A percentile compares a stretch with the other conserved stretches of the same genome.
These are phyloP conservation scores for Spilarctia lutea DNA, from an alignment of 2,888 invertebrate species.

Conservation along the genomic window DNA sequence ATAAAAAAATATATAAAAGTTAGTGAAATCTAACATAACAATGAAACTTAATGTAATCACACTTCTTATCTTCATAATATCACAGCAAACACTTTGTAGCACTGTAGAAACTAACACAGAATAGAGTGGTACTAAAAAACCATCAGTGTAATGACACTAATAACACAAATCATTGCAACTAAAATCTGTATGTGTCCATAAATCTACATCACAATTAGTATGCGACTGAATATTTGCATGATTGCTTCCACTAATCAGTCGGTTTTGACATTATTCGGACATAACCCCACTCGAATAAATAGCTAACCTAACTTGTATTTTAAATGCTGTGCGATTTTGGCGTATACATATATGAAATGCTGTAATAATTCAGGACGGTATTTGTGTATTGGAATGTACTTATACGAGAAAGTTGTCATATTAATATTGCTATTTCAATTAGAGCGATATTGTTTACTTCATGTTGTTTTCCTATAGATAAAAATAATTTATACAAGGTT, in stretches of 20 bases:
- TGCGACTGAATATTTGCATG: slow-evolving; percentile 55
- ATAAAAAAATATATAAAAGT: too few species aligned
- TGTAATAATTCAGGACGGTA: neutral
- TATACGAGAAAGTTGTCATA: too few species aligned
- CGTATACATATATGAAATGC: neutral
- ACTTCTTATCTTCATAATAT: neutral
- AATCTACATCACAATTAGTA: slow-evolving; percentile 54
- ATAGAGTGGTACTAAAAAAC: slow-evolving; percentile 9
- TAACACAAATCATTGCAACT: slow-evolving; percentile 13
- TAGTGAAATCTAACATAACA: neutral
- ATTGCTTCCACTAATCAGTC: slow-evolving; percentile 58
- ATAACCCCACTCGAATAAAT: slow-evolving; percentile 46
- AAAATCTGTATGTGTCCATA: slow-evolving; percentile 36
- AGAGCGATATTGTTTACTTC: neutral
- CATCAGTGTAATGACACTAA: slow-evolving; percentile 18
- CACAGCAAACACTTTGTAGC: neutral
- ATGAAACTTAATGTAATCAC: neutral
- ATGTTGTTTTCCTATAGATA: neutral
- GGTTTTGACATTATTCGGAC: slow-evolving; percentile 43
- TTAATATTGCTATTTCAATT: neutral
- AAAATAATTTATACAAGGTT: too few species aligned
- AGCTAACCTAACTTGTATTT: slow-evolving; percentile 39
- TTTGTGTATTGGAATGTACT: neutral
- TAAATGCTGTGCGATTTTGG: slow-evolving; percentile 23
- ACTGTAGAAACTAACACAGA: neutral